phyloP scores from a whole-genome alignment of 2,888 invertebrate species.

The Pandemis heparana region DNA sequence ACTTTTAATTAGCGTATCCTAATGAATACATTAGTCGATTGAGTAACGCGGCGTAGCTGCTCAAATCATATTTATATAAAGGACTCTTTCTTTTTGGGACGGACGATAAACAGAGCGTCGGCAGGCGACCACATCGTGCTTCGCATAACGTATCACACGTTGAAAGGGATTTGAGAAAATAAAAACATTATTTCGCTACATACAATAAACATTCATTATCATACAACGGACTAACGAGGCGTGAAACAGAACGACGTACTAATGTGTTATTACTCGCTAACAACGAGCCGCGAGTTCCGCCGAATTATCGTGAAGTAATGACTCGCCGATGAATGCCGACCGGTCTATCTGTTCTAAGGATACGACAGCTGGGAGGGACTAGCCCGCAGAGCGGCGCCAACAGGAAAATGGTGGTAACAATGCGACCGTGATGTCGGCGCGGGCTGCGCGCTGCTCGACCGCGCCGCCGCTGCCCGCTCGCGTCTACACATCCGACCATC shows the following conservation, averaged over 20 bases:
- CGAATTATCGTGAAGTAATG: background rate
- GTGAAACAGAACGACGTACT: constrained; percentile 18
- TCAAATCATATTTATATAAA: background rate
- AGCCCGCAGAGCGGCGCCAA: background rate
- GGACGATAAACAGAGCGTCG: background rate
- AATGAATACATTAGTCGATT: constrained; percentile 17
- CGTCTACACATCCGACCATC: background rate
- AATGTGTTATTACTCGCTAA: constrained; percentile 2
- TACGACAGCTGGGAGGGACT: background rate
- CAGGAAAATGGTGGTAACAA: background rate
- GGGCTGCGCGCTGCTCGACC: background rate
- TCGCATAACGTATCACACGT: background rate
- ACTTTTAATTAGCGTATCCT: constrained; percentile 6
- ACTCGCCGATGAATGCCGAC: background rate
- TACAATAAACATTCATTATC: constrained; percentile 3
- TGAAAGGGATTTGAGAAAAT: background rate
- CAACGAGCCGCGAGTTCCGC: constrained; percentile 11
- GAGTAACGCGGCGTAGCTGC: background rate
- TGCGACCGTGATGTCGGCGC: background rate
- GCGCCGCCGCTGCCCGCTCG: background rate
- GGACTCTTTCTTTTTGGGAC: background rate
- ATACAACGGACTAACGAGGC: constrained; percentile 2
- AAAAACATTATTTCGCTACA: background rate
- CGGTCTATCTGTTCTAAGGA: background rate
- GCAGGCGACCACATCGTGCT: background rate